phyloP scores from a whole-genome alignment of 2,888 invertebrate species.

The Aphidoletes aphidimyza region DNA sequence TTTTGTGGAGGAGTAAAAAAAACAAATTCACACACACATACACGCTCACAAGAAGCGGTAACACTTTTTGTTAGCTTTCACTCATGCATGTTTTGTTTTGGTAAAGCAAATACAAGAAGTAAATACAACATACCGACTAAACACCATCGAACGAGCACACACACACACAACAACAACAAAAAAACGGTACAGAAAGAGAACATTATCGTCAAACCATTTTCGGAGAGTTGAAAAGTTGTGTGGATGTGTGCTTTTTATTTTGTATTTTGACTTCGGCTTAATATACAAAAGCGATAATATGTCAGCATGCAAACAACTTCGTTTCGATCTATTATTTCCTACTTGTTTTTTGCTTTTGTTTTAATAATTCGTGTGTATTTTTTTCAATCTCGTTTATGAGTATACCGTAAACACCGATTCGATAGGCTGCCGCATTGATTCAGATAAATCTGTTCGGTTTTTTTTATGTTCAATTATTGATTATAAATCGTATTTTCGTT shows the following conservation, averaged over 20 bases:
- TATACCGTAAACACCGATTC: no score
- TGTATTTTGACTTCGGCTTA: not conserved
- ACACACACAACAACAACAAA: not conserved
- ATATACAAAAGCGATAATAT: slow-evolving; percentile 27
- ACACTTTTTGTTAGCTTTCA: slow-evolving; percentile 46
- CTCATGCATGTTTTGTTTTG: slow-evolving; percentile 37
- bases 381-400: no score
- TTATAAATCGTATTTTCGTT: no score
- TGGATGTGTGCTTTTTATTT: no score
- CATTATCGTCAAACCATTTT: slow-evolving; percentile 43
- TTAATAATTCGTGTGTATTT: no score
- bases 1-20: not conserved
- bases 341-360: not conserved
- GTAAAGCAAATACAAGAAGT: not conserved
- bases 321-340: not conserved
- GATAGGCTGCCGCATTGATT: no score
- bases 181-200: not conserved
- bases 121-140: not conserved
- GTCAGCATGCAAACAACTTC: not conserved
- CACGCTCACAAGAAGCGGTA: slow-evolving; percentile 20
- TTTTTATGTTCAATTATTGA: no score
- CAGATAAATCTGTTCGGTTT: no score
- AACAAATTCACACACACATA: not conserved
- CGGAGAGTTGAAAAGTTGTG: slow-evolving; percentile 4
- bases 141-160: not conserved